phyloP scores from a whole-genome alignment of 2,797 vertebrate species.

The Adrianichthys oophorus region DNA sequence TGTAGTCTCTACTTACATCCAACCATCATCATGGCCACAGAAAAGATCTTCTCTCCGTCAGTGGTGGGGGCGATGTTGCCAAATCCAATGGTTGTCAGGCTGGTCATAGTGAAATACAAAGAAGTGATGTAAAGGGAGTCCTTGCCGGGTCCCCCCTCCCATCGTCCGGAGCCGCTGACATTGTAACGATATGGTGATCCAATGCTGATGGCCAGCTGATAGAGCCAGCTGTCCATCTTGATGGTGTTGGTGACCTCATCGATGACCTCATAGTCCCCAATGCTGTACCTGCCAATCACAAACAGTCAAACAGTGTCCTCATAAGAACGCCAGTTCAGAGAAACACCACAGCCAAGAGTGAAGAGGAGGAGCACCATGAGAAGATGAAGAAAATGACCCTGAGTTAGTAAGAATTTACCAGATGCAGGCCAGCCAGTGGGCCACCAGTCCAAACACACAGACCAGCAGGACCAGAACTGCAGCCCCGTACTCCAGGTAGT shows the following conservation, averaged over 20 bases:
- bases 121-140: conserved; percentile 96
- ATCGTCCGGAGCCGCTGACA: conserved; percentile 86
- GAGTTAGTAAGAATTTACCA: conserved; percentile 68
- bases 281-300: conserved; percentile 82
- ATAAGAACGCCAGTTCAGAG: too few relatives aligned
- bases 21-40: conserved; percentile 98
- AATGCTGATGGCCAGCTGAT: conserved; percentile 89
- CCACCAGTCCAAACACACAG: conserved; percentile 93
- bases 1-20: conserved; percentile 85
- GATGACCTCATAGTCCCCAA: conserved; percentile 95
- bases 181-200: conserved; percentile 93
- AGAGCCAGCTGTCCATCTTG: conserved; percentile 95
- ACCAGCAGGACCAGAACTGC: conserved; percentile 93
- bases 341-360: too few relatives aligned
- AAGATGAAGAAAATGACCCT: too few relatives aligned
- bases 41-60: conserved; percentile 97
- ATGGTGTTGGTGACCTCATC: conserved; percentile 91
- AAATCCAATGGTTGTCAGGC: conserved; percentile 97
- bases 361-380: too few relatives aligned
- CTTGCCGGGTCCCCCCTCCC: conserved; percentile 95
- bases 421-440: conserved; percentile 97
- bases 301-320: background rate
- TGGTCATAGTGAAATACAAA: conserved; percentile 99
- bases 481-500: conserved; percentile 94
- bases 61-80: conserved; percentile 96